Percentiles rank a stretch among this genome's conserved stretches.
Conservation (phyloP, 2,113 vertebrate species). For the Morone chrysops region DNA sequence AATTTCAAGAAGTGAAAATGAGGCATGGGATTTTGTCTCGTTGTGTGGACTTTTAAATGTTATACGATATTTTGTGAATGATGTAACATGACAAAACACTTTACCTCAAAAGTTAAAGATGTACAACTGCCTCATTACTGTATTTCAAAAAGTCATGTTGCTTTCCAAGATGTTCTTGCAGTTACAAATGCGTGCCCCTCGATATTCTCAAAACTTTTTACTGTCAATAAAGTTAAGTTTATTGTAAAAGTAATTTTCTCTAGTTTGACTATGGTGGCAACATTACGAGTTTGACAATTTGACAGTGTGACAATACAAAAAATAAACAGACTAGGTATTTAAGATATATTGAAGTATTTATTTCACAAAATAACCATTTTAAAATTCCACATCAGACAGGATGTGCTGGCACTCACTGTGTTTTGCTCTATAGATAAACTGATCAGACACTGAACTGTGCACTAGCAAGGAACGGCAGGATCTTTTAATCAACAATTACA, state of each 20-base stretch:
- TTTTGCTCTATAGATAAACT: neutral
- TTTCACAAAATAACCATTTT: neutral
- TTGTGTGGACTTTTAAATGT: slow-evolving; percentile 80
- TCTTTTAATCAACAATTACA: neutral
- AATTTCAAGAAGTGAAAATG: slow-evolving; percentile 73
- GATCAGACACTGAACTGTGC: neutral
- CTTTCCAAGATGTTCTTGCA: slow-evolving; percentile 83
- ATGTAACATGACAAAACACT: slow-evolving; percentile 85
- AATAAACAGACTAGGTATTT: neutral
- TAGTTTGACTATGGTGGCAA: slow-evolving; percentile 21
- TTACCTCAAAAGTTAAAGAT: slow-evolving; percentile 87
- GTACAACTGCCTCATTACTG: slow-evolving; percentile 86
- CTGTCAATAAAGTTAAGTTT: slow-evolving; percentile 87
- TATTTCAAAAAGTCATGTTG: slow-evolving; percentile 83
- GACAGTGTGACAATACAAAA: slow-evolving; percentile 2
- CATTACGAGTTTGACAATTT: neutral
- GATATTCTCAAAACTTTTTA: slow-evolving; percentile 86
- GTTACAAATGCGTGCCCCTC: slow-evolving; percentile 81
- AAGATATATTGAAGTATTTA: neutral
- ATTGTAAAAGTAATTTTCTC: slow-evolving; percentile 77
- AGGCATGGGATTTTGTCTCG: slow-evolving; percentile 83
- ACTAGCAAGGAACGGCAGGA: neutral
- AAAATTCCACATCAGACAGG: neutral
- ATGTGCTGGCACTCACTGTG: neutral
- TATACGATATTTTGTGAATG: slow-evolving; percentile 85